A percentile compares a stretch with the other conserved stretches of the same genome.
Conservation (phyloP, 1,140 invertebrate species). For the Triops longicaudatus region DNA sequence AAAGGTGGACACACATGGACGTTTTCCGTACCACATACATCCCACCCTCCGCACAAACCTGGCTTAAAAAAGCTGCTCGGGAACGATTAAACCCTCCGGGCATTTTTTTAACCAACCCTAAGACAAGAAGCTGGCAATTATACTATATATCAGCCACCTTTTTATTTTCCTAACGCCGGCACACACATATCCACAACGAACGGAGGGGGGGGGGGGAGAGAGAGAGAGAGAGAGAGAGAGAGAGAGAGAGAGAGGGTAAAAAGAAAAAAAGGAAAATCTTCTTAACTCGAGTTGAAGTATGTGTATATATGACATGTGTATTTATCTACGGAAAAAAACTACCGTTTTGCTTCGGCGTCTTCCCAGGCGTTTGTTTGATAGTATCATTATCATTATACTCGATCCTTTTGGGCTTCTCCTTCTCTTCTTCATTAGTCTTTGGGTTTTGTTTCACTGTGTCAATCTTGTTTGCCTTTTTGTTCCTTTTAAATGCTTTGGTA, state of each 20-base stretch:
- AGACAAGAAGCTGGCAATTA: constrained; percentile 15
- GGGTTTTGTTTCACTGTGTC: no score
- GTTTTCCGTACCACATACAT: background rate
- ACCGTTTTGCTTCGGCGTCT: background rate
- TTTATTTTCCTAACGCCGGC: no score
- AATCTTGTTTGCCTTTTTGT: no score
- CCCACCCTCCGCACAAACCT: background rate
- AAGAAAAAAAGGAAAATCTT: background rate
- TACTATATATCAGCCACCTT: background rate
- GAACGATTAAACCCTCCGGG: background rate
- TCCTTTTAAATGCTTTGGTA: no score
- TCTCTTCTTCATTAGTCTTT: no score
- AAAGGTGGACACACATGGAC: background rate
- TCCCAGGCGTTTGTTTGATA: constrained; percentile 3
- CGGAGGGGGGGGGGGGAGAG: no score
- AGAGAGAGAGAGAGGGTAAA: no score
- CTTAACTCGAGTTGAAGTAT: background rate
- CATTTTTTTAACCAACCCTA: background rate
- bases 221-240: no score
- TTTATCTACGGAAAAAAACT: background rate
- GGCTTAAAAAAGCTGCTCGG: background rate
- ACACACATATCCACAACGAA: no score
- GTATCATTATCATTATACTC: background rate
- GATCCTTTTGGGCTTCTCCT: background rate
- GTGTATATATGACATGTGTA: background rate